These are phyloP conservation scores for Creontiades dilutus DNA, from an alignment of 2,888 invertebrate species.

Conservation along the genomic window DNA sequence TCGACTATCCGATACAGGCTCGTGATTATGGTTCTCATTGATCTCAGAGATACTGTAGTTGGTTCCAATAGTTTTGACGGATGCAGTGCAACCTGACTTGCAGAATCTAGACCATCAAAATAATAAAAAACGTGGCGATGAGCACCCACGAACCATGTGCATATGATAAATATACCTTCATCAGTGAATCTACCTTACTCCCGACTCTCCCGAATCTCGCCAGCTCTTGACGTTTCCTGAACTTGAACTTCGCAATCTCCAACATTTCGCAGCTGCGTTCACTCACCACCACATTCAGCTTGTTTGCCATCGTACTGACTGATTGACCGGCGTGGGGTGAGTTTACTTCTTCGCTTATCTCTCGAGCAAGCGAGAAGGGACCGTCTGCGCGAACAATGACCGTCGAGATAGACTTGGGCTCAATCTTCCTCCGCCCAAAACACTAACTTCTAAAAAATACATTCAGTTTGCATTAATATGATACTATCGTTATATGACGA, in stretches of 20 bases:
- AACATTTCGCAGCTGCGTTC: neutral
- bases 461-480: too few relatives aligned
- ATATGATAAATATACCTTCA: too few relatives aligned
- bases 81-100: conserved; percentile 12
- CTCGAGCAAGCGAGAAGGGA: neutral
- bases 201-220: too few relatives aligned
- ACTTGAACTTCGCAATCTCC: neutral
- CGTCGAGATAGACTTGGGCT: conserved; percentile 38
- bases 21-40: neutral
- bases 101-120: neutral
- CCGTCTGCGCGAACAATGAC: conserved; percentile 28
- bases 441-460: too few relatives aligned
- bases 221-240: neutral
- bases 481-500: too few relatives aligned
- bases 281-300: neutral
- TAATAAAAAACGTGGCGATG: too few relatives aligned
- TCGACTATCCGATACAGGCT: neutral
- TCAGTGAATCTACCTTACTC: too few relatives aligned
- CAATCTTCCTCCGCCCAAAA: conserved; percentile 35
- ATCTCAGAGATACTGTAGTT: conserved; percentile 26
- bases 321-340: neutral
- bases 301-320: conserved; percentile 38
- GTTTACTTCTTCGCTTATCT: neutral
- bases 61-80: conserved; percentile 17
- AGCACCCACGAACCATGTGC: too few relatives aligned